These are phyloP conservation scores for Pygocentrus nattereri DNA, from an alignment of 2,797 vertebrate species.

Conservation along the genomic window DNA sequence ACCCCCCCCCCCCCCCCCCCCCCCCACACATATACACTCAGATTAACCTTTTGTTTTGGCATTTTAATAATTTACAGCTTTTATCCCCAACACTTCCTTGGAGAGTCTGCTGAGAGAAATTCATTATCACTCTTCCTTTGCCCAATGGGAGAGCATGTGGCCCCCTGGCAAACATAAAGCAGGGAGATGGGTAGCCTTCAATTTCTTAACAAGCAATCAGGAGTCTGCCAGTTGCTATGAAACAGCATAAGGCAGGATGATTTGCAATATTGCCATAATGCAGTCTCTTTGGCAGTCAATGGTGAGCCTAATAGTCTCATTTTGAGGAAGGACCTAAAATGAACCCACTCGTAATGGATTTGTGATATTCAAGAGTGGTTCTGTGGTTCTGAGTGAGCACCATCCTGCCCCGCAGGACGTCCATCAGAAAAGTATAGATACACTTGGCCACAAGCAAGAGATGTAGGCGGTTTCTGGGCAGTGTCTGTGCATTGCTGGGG, in stretches of 20 bases:
- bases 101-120: constrained; percentile 40
- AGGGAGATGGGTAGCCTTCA: constrained; percentile 35
- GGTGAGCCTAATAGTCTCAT: constrained; percentile 37
- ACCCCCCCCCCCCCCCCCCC: not conserved
- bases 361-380: constrained; percentile 50
- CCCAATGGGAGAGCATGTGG: constrained; percentile 31
- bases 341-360: constrained; percentile 37
- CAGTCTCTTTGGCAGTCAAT: constrained; percentile 26
- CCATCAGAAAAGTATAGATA: constrained; percentile 44
- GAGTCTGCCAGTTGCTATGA: constrained; percentile 17
- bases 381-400: constrained; percentile 30
- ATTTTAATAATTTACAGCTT: constrained; percentile 36
- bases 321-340: constrained; percentile 43
- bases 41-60: constrained; percentile 44
- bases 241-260: constrained; percentile 32
- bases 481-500: constrained; percentile 2
- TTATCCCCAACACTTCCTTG: constrained; percentile 15
- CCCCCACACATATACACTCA: not conserved
- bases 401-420: constrained; percentile 44
- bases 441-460: constrained; percentile 20
- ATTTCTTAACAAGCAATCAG: constrained; percentile 50
- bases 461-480: constrained; percentile 32
- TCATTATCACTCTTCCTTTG: constrained; percentile 3
- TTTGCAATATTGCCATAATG: constrained; percentile 26
- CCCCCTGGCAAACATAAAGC: constrained; percentile 23